phyloP scores from a whole-genome alignment of 2,888 invertebrate genomes.

The Platypus cylindrus region DNA sequence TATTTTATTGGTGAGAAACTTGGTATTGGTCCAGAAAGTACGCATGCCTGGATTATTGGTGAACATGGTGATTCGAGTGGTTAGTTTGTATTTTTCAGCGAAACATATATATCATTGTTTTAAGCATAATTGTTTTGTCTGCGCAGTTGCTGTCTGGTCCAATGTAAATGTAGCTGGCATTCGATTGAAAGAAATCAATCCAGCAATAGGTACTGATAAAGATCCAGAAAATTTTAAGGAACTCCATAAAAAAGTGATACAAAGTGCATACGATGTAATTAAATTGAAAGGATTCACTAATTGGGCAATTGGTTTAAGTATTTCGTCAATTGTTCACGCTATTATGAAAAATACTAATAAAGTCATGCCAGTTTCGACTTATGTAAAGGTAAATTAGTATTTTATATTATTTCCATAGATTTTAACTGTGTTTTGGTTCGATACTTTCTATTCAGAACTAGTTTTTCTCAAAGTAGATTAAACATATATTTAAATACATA shows the following conservation, averaged over 20 bases:
- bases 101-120: too few relatives aligned
- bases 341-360: constrained; percentile 60
- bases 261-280: constrained; percentile 80
- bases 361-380: constrained; percentile 68
- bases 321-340: constrained; percentile 53
- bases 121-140: neutral
- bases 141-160: constrained; percentile 88
- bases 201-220: constrained; percentile 52
- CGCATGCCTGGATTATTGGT: constrained; percentile 88
- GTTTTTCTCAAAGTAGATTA: too few relatives aligned
- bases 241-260: constrained; percentile 68
- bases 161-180: constrained; percentile 87
- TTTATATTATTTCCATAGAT: neutral
- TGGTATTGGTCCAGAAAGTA: constrained; percentile 67
- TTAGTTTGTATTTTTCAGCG: constrained; percentile 14
- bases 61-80: constrained; percentile 70
- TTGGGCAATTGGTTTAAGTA: constrained; percentile 79
- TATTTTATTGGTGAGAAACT: constrained; percentile 75
- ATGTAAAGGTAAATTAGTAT: constrained; percentile 55
- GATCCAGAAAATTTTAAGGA: constrained; percentile 72
- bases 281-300: constrained; percentile 81
- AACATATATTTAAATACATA: too few relatives aligned
- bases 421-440: too few relatives aligned
- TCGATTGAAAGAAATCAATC: constrained; percentile 62
- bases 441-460: too few relatives aligned